Percentiles rank a stretch among this genome's conserved stretches.
Evolutionary conservation across 2,113 vertebrate genomes (phyloP).

Genomic region (Cairina moschata): DNA sequence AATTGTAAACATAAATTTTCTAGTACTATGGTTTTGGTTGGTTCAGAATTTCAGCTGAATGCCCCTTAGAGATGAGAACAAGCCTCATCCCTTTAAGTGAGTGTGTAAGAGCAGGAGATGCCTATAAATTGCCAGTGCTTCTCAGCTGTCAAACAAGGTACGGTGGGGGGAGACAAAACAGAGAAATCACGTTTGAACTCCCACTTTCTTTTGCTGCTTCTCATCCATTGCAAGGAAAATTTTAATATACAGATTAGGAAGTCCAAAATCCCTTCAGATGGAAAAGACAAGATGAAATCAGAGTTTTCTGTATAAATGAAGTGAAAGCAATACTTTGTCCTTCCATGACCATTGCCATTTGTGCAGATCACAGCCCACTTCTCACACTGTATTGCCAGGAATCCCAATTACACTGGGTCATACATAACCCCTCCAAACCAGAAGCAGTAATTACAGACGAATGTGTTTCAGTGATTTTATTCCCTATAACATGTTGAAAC

Average conservation of each 20-base stretch:
- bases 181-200: neutral
- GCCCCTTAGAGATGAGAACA: neutral
- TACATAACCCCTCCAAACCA: neutral
- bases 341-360: neutral
- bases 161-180: neutral
- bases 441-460: neutral
- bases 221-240: neutral
- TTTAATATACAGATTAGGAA: neutral
- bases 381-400: neutral
- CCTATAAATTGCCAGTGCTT: neutral
- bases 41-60: neutral
- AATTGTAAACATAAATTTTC: neutral
- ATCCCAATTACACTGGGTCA: neutral
- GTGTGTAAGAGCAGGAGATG: accelerated
- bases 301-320: neutral
- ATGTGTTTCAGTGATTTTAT: neutral
- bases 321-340: neutral
- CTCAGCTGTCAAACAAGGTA: neutral
- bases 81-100: neutral
- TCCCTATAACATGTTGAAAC: neutral
- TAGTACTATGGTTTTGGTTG: neutral
- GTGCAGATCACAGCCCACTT: neutral
- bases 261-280: neutral
- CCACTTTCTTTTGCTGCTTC: neutral
- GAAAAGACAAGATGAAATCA: neutral